Evolutionary conservation across 2,797 vertebrate genomes (phyloP), one percentile per base, ranked within the genome.

Genomic region (Anabas testudineus): DNA sequence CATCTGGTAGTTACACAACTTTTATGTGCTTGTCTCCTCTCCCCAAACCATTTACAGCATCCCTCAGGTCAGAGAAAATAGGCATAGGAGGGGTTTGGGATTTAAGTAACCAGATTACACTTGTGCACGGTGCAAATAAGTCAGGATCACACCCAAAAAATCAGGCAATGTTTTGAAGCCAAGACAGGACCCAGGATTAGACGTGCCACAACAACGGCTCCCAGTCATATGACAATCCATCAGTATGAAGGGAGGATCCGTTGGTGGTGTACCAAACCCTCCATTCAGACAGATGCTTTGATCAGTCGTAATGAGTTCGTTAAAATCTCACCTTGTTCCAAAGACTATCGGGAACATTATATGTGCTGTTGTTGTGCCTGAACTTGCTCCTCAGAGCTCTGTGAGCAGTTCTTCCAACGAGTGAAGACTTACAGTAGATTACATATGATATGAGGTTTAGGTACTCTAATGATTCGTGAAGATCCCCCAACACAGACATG

Each of bases 91-190:
- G 18, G 53, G 37, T 81, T 65, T 57, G 24, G 56, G 58, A 63
- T 41, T 70, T 67, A 46, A 54, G 67, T 41, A 63, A 80, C 78
- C 64, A 67, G 53, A 78, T 77, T 53, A 80, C 61, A 14, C 43
- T 59, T 61, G 60, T 71, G 65, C 41, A 14, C 5, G 24, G 54
- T 49, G 64, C 61, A 80, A 79, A 80, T 78, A 82, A 67, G 65
- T 54, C 54, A 13, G 64, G 49, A 62, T 73, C 72, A 74, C 80
- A 79, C 70, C 60, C 78, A 54, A 58, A 77, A 62, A 80, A 41
- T 65, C 55, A 66, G 64, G 57, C 26, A 21, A 47, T 26, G 42
- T 37, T 59, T 54, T 32, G 57, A 15, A 39, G 47, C n/a, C 37
- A 22, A 57, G 62, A 64, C 32, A 41, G 21, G 63, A 59, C 2